Conservation (phyloP, 2,888 invertebrate species). For the Scaptomyza reducta region DNA sequence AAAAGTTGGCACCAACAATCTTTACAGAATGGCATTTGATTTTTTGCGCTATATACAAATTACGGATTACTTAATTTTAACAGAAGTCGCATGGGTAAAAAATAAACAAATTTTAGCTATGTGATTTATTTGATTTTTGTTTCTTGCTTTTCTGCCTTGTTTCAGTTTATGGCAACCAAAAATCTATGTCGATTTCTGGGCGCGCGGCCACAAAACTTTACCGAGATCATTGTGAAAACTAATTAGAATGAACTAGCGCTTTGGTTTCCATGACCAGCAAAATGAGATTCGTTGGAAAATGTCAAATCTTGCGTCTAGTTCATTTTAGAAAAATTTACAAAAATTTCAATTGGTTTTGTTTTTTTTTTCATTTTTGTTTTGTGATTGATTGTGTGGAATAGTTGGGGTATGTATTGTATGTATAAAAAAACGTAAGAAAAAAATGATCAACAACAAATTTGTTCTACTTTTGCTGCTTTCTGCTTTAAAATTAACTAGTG, state of each 20-base stretch:
- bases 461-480: constrained; percentile 45
- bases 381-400: constrained; percentile 27
- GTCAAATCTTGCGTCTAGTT: constrained; percentile 32
- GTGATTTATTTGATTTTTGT: constrained; percentile 48
- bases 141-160: constrained; percentile 62
- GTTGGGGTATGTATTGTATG: constrained; percentile 17
- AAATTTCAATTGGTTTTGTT: constrained; percentile 64
- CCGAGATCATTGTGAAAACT: constrained; percentile 84
- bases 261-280: background rate
- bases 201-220: constrained; percentile 80
- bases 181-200: constrained; percentile 60
- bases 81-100: constrained; percentile 54
- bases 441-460: constrained; percentile 44
- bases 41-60: constrained; percentile 64
- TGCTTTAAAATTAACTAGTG: constrained; percentile 51
- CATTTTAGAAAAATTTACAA: constrained; percentile 79
- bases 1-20: constrained; percentile 67
- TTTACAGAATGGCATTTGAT: constrained; percentile 71
- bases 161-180: constrained; percentile 72
- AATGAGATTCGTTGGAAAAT: constrained; percentile 8
- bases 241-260: constrained; percentile 74
- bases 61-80: constrained; percentile 59
- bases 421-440: constrained; percentile 30
- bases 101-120: constrained; percentile 63
- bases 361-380: constrained; percentile 28